These are phyloP conservation scores for Listrodromus nycthemerus DNA, from an alignment of 2,888 invertebrate species.

Conservation along the genomic window DNA sequence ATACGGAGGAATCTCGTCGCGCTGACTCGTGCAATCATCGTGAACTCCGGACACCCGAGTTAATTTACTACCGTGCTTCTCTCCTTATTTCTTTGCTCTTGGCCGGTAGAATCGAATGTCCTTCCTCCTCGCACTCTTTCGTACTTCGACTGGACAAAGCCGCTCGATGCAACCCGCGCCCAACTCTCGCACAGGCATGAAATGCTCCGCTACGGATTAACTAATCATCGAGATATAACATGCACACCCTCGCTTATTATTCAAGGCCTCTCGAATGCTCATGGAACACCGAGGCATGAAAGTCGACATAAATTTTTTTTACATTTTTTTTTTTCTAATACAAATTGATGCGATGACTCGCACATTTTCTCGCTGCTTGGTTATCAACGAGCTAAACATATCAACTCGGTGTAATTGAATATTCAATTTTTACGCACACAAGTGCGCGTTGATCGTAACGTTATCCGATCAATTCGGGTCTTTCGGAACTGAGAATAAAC, in stretches of 20 bases:
- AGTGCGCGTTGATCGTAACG: neutral
- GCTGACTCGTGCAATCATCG: slow-evolving; percentile 61
- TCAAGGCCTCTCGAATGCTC: slow-evolving; percentile 49
- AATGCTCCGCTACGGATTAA: slow-evolving; percentile 51
- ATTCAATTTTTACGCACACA: neutral
- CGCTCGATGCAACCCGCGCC: slow-evolving; percentile 4
- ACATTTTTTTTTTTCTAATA: slow-evolving; percentile 21
- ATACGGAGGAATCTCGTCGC: slow-evolving; percentile 66
- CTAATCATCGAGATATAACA: slow-evolving; percentile 39
- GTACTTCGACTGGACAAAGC: neutral
- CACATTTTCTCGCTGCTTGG: neutral
- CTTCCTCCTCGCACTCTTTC: neutral
- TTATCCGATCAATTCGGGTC: neutral
- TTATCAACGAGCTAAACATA: neutral
- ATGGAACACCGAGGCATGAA: slow-evolving; percentile 9
- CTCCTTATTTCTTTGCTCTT: neutral
- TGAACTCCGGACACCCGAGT: neutral
- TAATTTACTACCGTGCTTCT: neutral
- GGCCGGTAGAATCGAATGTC: neutral
- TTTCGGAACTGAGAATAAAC: neutral
- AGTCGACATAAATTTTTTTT: neutral
- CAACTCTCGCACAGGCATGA: slow-evolving; percentile 29
- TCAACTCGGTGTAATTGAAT: slow-evolving; percentile 4
- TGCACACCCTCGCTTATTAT: slow-evolving; percentile 55
- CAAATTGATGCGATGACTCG: slow-evolving; percentile 22